Percentiles rank a stretch among this genome's conserved stretches.
Conservation (phyloP, 2,888 invertebrate species). For the Brachynemurus nebulosus region DNA sequence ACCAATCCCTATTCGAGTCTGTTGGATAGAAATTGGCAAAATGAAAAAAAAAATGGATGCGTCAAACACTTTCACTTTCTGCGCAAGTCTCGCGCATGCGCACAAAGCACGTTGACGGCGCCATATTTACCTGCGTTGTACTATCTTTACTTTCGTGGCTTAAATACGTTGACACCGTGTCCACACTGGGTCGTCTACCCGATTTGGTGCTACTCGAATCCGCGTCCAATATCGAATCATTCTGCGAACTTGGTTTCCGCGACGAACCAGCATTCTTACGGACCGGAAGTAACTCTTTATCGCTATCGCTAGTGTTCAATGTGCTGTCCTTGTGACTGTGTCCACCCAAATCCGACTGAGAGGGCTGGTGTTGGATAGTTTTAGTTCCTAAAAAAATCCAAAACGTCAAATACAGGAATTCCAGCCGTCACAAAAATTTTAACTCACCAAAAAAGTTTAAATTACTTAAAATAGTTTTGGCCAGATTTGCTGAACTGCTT, state of each 20-base stretch:
- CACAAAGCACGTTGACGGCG: no score
- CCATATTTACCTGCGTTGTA: conserved; percentile 28
- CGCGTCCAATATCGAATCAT: conserved; percentile 37
- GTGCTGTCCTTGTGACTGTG: not conserved
- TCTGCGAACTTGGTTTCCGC: not conserved
- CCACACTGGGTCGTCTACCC: conserved; percentile 67
- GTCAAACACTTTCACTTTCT: no score
- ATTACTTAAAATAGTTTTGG: conserved; percentile 65
- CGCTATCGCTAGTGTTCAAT: conserved; percentile 16
- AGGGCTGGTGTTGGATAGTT: conserved; percentile 14
- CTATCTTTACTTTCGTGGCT: conserved; percentile 72
- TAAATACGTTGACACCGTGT: conserved; percentile 79
- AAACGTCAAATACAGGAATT: not conserved
- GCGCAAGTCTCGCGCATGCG: no score
- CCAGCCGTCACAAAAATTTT: conserved; percentile 19
- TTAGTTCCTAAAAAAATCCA: not conserved
- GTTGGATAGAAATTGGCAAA: no score
- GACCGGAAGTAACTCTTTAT: conserved; percentile 13
- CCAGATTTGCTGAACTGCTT: conserved; percentile 47
- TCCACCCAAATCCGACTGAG: not conserved
- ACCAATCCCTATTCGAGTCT: no score
- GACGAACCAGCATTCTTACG: not conserved
- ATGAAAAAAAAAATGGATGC: no score
- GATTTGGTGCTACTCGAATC: conserved; percentile 63
- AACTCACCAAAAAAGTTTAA: conserved; percentile 61